A percentile compares a stretch with the other conserved stretches of the same genome.
These are phyloP conservation scores for Nasonia oneida DNA, from an alignment of 2,888 invertebrate species.

Conservation along the genomic window DNA sequence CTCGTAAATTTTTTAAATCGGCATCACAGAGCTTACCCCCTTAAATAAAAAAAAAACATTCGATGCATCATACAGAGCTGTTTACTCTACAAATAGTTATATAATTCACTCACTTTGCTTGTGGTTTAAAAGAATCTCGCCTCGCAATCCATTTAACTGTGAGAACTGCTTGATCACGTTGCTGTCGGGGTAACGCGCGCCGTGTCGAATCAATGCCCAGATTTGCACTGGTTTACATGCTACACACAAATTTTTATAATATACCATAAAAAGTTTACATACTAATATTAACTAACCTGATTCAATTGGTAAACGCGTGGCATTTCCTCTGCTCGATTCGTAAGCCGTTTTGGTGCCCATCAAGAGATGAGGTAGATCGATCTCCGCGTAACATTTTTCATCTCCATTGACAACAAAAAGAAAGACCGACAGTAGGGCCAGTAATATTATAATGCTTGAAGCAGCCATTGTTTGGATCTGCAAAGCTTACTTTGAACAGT, in stretches of 20 bases:
- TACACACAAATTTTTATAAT: conserved; percentile 69
- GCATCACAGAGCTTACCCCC: conserved; percentile 81
- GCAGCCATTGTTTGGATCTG: not conserved
- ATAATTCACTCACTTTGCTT: conserved; percentile 72
- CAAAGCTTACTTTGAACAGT: too few species aligned
- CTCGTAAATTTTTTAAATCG: conserved; percentile 84
- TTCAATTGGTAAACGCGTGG: conserved; percentile 74
- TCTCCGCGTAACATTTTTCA: conserved; percentile 82
- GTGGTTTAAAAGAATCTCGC: conserved; percentile 85
- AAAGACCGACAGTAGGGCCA: not conserved
- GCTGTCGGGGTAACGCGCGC: conserved; percentile 84
- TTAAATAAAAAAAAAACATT: not conserved
- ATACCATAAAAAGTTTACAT: too few species aligned
- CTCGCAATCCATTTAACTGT: conserved; percentile 81
- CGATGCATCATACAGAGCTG: too few species aligned
- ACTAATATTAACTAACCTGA: conserved; percentile 15
- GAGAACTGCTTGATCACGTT: conserved; percentile 81
- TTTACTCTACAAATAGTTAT: too few species aligned
- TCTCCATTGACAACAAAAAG: not conserved
- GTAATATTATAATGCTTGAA: not conserved
- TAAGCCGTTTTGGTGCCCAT: conserved; percentile 90
- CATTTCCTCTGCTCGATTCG: conserved; percentile 84
- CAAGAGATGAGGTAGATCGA: conserved; percentile 84
- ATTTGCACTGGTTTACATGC: conserved; percentile 87
- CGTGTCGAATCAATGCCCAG: conserved; percentile 87